phyloP scores from a whole-genome alignment of 92 coral and sea anemone species.

The Galaxea fascicularis region DNA sequence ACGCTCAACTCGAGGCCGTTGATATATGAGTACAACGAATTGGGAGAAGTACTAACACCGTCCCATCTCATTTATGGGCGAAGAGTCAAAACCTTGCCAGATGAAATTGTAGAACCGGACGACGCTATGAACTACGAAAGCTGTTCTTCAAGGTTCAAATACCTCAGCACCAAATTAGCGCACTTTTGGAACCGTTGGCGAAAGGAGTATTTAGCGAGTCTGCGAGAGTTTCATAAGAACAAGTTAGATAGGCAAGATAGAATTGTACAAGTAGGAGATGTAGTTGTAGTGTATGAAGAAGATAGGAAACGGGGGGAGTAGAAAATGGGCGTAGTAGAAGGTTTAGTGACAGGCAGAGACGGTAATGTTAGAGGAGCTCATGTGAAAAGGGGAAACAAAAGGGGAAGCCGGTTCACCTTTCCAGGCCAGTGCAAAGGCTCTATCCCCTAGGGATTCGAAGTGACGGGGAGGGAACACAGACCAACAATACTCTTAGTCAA shows the following conservation, averaged over 20 bases:
- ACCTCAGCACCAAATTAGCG: constrained; percentile 23
- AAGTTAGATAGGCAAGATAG: background rate
- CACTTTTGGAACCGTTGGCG: constrained; percentile 69
- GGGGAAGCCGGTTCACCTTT: no score
- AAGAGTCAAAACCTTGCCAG: constrained; percentile 45
- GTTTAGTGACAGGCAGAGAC: constrained; percentile 18
- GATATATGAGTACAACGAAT: constrained; percentile 14
- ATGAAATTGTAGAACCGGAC: constrained; percentile 53
- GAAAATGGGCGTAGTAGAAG: constrained; percentile 15
- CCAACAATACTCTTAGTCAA: no score
- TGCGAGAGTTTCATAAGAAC: constrained; percentile 21
- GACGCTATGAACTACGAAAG: constrained; percentile 21
- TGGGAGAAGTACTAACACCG: constrained; percentile 14
- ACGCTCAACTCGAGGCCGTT: constrained; percentile 26
- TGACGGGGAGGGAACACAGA: no score
- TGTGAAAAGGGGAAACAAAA: no score
- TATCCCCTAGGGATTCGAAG: no score
- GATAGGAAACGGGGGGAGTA: constrained; percentile 9
- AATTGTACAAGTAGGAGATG: background rate
- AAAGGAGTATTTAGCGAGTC: constrained; percentile 5
- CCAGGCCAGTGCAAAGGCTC: no score
- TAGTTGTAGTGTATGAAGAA: constrained; percentile 29
- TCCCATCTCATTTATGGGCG: constrained; percentile 17
- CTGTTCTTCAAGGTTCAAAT: constrained; percentile 19
- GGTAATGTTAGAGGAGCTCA: constrained; percentile 34